Evolutionary conservation across 2,888 invertebrate species (phyloP).

Genomic region (Elysia crispata): DNA sequence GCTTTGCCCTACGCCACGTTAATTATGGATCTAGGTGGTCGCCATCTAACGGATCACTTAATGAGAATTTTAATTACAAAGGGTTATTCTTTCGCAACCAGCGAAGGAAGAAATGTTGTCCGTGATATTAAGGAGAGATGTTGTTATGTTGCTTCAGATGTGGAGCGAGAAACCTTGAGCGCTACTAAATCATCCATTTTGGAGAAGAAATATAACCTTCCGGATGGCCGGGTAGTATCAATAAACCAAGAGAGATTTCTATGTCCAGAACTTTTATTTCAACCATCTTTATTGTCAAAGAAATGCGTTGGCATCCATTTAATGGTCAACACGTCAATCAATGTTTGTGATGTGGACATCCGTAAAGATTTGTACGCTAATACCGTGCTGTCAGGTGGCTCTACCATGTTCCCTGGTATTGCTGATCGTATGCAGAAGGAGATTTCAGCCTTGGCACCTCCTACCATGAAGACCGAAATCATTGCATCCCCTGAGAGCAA

Average conservation of each 20-base stretch:
- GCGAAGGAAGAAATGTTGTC: slow-evolving; percentile 86
- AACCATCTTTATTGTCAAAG: slow-evolving; percentile 59
- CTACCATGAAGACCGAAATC: slow-evolving; percentile 80
- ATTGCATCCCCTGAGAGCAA: slow-evolving; percentile 97
- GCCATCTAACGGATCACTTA: slow-evolving; percentile 66
- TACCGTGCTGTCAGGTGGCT: slow-evolving; percentile 92
- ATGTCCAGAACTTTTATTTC: slow-evolving; percentile 57
- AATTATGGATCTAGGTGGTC: slow-evolving; percentile 77
- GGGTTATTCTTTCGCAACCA: slow-evolving; percentile 74
- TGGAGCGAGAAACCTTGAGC: slow-evolving; percentile 73
- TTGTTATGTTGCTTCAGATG: slow-evolving; percentile 73
- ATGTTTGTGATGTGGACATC: slow-evolving; percentile 74
- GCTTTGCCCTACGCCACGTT: slow-evolving; percentile 94
- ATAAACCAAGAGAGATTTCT: slow-evolving; percentile 72
- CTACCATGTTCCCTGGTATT: slow-evolving; percentile 95
- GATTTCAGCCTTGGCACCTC: slow-evolving; percentile 88
- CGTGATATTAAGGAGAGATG: slow-evolving; percentile 78
- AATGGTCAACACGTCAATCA: slow-evolving; percentile 69
- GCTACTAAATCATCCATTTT: slow-evolving; percentile 63
- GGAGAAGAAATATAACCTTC: slow-evolving; percentile 72
- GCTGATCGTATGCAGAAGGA: slow-evolving; percentile 99
- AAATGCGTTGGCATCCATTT: slow-evolving; percentile 70
- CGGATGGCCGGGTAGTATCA: slow-evolving; percentile 71
- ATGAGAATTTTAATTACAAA: slow-evolving; percentile 80
- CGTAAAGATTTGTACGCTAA: slow-evolving; percentile 76